Conservation (phyloP, 2,113 vertebrate species). For the Sphaerodactylus townsendi region DNA sequence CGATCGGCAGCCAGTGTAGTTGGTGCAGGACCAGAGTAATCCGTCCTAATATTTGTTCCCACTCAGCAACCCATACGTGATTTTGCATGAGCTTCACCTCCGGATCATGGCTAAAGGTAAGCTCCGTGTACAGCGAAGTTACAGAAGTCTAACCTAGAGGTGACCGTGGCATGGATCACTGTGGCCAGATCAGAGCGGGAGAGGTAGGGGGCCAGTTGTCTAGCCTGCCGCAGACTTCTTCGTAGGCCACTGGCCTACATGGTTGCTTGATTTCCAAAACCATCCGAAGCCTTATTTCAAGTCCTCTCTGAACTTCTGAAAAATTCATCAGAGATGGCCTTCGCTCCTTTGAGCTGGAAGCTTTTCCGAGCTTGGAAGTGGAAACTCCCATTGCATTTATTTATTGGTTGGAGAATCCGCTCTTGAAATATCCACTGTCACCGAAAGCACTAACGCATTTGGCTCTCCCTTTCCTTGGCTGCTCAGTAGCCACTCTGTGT, state of each 20-base stretch:
- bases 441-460: not conserved
- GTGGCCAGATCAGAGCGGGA: too few relatives aligned
- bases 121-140: too few relatives aligned
- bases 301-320: accelerated
- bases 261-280: not conserved
- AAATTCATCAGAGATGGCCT: not conserved
- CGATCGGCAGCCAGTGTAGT: too few relatives aligned
- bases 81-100: too few relatives aligned
- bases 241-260: not conserved
- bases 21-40: too few relatives aligned
- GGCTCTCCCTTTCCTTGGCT: not conserved
- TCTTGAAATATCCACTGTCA: not conserved
- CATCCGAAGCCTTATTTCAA: not conserved
- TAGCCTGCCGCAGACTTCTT: too few relatives aligned
- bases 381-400: not conserved
- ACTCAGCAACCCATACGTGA: too few relatives aligned
- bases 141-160: too few relatives aligned
- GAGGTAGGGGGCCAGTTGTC: too few relatives aligned
- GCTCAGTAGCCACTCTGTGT: not conserved
- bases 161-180: too few relatives aligned
- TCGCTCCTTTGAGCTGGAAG: not conserved
- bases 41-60: too few relatives aligned
- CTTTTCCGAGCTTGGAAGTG: not conserved
- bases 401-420: not conserved
- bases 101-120: too few relatives aligned